These are phyloP conservation scores for Pseudocheirus occidentalis DNA, from an alignment of 2,797 vertebrate genomes.

Conservation along the genomic window DNA sequence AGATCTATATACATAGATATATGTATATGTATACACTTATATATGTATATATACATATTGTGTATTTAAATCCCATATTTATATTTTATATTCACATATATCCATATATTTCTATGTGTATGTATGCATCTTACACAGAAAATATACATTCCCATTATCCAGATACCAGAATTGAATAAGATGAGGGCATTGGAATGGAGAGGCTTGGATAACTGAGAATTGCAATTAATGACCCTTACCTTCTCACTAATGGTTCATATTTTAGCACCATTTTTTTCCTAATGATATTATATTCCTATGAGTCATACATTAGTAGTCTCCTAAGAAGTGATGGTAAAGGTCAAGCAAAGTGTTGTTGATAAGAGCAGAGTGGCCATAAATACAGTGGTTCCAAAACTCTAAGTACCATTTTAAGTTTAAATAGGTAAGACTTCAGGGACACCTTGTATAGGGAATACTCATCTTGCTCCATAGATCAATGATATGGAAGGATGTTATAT, in stretches of 20 bases:
- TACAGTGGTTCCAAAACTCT: background rate
- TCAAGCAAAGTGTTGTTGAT: background rate
- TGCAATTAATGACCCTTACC: background rate
- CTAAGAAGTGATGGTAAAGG: background rate
- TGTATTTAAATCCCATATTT: background rate
- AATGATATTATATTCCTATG: background rate
- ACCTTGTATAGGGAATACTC: background rate
- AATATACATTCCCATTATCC: background rate
- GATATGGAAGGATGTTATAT: background rate
- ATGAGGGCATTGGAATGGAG: background rate
- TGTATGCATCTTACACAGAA: background rate
- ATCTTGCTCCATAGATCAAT: background rate
- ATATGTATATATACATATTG: background rate
- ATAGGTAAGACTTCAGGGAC: background rate
- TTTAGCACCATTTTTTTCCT: background rate
- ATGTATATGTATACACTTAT: background rate
- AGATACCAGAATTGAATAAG: background rate
- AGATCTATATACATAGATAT: too few species aligned
- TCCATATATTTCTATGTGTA: background rate
- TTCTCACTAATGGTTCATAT: background rate
- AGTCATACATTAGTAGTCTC: background rate
- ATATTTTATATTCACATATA: background rate
- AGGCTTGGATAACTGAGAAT: background rate
- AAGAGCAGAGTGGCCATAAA: background rate
- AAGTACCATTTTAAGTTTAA: background rate